phyloP scores from a whole-genome alignment of 2,888 invertebrate genomes.

The Conistra vaccinii region DNA sequence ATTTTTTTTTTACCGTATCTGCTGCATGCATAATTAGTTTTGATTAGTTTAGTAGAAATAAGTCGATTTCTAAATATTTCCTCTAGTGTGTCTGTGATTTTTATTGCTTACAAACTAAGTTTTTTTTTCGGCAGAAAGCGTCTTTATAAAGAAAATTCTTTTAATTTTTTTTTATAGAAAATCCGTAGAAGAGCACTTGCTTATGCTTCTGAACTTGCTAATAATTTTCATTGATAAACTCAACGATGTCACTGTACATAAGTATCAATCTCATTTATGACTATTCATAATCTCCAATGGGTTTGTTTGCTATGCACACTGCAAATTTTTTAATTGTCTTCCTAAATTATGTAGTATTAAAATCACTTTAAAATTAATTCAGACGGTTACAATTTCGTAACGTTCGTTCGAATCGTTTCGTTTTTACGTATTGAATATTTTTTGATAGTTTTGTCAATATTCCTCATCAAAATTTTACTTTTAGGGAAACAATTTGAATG shows the following conservation, averaged over 20 bases:
- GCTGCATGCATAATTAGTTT: no score
- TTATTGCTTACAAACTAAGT: background rate
- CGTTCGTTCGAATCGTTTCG: no score
- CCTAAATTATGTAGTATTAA: conserved; percentile 2
- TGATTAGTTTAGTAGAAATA: no score
- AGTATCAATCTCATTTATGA: background rate
- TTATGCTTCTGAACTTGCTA: background rate
- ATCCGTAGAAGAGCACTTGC: background rate
- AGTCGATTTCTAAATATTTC: background rate
- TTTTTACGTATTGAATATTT: no score
- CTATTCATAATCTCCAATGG: conserved; percentile 10
- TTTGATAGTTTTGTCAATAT: background rate
- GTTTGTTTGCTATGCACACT: background rate
- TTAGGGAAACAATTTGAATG: background rate
- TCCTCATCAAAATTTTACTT: conserved; percentile 5
- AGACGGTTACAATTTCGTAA: no score
- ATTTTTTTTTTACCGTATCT: background rate
- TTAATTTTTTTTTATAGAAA: background rate
- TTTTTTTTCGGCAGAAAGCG: background rate
- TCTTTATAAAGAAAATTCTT: background rate
- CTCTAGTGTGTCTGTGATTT: background rate
- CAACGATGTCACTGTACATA: background rate
- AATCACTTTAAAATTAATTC: background rate
- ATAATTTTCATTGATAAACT: background rate
- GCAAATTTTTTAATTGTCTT: background rate